Percentiles rank a stretch among this genome's conserved stretches.
phyloP scores from a whole-genome alignment of 2,888 invertebrate genomes.

The Labia minor region DNA sequence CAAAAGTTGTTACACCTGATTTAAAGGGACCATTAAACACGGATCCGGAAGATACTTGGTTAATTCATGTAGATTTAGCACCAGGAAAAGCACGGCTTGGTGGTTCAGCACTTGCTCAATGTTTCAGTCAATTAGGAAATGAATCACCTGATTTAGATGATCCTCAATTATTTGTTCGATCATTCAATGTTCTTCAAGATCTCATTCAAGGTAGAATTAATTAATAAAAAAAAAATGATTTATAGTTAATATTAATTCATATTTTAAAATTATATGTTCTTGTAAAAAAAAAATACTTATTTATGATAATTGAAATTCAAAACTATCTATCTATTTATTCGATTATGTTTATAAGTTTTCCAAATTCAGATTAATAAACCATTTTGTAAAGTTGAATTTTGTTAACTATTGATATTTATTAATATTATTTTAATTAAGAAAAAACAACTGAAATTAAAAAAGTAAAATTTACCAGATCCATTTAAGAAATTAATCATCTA shows the following conservation, averaged over 20 bases:
- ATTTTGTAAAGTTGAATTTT: no score
- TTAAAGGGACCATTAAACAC: conserved; percentile 51
- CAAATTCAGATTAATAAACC: no score
- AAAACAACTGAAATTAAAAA: neutral
- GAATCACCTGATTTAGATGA: conserved; percentile 69
- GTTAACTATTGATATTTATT: no score
- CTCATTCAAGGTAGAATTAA: conserved; percentile 67
- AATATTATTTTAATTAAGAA: no score
- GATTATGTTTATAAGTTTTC: no score
- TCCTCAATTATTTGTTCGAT: conserved; percentile 52
- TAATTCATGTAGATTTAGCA: conserved; percentile 72
- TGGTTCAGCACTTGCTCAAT: conserved; percentile 87
- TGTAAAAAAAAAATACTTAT: no score
- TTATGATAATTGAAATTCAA: no score
- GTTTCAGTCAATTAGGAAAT: conserved; percentile 72
- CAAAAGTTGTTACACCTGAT: conserved; percentile 77
- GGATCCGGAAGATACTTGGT: conserved; percentile 46
- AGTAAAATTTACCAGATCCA: neutral
- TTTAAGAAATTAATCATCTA: no score
- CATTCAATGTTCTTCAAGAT: conserved; percentile 75
- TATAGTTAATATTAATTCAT: conserved; percentile 18
- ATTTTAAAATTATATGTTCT: conserved; percentile 18
- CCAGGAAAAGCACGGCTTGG: conserved; percentile 67
- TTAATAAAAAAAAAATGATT: no score
- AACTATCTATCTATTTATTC: neutral